A percentile compares a stretch with the other conserved stretches of the same genome.
phyloP scores from a whole-genome alignment of 2,797 vertebrate species.

The Babyrousa celebensis region DNA sequence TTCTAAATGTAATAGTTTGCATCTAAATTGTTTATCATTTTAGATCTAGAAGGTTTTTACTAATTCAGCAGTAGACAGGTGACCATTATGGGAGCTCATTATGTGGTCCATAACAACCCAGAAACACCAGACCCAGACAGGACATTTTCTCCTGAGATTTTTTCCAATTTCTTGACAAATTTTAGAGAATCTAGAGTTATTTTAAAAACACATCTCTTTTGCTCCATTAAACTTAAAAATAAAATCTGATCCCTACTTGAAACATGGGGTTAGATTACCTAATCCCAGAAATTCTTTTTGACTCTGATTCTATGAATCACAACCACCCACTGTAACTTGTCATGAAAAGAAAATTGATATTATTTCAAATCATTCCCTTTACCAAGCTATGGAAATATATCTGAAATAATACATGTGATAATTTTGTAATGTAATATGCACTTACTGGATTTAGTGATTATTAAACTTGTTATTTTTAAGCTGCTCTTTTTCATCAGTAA shows the following conservation, averaged over 20 bases:
- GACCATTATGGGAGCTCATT: background rate
- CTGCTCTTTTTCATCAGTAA: background rate
- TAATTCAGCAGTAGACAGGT: background rate
- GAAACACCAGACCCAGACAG: background rate
- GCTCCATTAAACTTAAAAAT: background rate
- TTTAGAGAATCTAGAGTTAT: conserved; percentile 19
- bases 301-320: background rate
- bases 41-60: background rate
- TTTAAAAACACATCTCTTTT: background rate
- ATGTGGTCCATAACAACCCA: background rate
- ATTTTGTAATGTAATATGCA: background rate
- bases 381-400: background rate
- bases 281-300: background rate
- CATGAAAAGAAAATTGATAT: background rate
- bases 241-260: background rate
- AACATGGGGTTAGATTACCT: background rate
- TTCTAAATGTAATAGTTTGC: too few relatives aligned
- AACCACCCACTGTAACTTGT: background rate
- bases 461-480: conserved; percentile 17
- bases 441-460: background rate
- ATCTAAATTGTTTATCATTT: background rate
- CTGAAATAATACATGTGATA: background rate
- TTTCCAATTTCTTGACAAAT: background rate
- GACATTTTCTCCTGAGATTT: background rate
- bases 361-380: background rate